phyloP scores from a whole-genome alignment of 2,113 vertebrate genomes.

The Gobiocypris rarus region DNA sequence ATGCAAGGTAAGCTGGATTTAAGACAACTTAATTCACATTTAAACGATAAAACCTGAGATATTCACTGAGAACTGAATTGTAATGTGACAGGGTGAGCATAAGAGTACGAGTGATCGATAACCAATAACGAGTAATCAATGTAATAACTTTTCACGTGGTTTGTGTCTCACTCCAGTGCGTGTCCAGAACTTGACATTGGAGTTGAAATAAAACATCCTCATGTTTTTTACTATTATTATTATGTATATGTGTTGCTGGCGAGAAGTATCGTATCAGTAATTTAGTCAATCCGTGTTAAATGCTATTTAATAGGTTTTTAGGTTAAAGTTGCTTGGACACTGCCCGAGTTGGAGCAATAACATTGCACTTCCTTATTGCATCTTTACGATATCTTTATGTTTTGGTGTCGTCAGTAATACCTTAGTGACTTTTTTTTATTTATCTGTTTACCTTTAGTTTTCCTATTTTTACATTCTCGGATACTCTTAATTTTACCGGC shows the following conservation, averaged over 20 bases:
- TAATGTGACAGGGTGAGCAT: neutral
- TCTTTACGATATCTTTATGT: conserved; percentile 21
- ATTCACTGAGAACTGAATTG: neutral
- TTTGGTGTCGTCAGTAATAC: neutral
- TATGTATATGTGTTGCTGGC: neutral
- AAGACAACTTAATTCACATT: neutral
- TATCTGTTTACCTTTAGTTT: neutral
- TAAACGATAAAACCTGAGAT: neutral
- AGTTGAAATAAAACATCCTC: conserved; percentile 1
- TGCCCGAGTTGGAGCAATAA: conserved; percentile 23
- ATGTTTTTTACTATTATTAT: neutral
- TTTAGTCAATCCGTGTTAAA: neutral
- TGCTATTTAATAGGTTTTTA: neutral
- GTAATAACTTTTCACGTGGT: conserved; percentile 27
- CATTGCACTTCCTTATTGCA: conserved; percentile 63
- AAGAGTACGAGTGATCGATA: neutral
- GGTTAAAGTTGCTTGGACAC: neutral
- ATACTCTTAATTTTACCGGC: neutral
- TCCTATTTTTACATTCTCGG: neutral
- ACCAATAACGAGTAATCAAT: neutral
- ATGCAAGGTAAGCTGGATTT: conserved; percentile 75
- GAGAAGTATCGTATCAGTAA: neutral
- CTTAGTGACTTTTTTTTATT: neutral
- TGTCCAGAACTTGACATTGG: conserved; percentile 29
- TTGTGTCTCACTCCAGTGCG: neutral